These are phyloP conservation scores for Drosophila percnosoma DNA, from an alignment of 2,888 invertebrate genomes.

Conservation along the genomic window DNA sequence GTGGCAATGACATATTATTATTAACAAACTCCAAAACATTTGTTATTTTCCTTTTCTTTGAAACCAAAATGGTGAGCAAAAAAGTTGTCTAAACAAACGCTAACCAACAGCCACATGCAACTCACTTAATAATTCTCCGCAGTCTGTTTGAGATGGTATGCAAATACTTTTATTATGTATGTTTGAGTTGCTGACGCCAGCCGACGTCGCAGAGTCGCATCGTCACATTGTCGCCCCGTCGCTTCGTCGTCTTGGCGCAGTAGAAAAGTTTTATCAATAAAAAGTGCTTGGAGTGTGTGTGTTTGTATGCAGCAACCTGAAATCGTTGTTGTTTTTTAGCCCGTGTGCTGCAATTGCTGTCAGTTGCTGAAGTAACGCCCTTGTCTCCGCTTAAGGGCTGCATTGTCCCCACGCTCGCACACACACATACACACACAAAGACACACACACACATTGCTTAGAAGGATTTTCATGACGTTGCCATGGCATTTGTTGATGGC, in stretches of 20 bases:
- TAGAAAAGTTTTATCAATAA: constrained; percentile 75
- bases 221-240: neutral
- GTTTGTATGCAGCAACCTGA: constrained; percentile 21
- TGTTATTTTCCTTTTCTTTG: neutral
- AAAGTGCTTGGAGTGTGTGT: constrained; percentile 57
- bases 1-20: neutral
- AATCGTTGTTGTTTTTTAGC: constrained; percentile 28
- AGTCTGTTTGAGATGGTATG: neutral
- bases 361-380: constrained; percentile 24
- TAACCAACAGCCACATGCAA: neutral
- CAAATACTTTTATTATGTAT: constrained; percentile 10
- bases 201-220: neutral
- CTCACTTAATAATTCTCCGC: neutral
- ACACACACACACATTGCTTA: neutral
- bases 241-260: constrained; percentile 62
- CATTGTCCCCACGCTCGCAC: constrained; percentile 1
- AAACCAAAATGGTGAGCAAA: neutral
- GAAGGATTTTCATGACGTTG: constrained; percentile 48
- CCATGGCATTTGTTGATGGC: constrained; percentile 54
- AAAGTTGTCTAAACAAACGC: neutral
- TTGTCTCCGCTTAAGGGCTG: constrained; percentile 13
- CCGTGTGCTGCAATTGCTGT: constrained; percentile 46
- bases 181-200: neutral
- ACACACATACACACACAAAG: neutral
- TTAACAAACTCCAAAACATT: neutral